These are phyloP conservation scores for Caranx melampygus DNA, from an alignment of 2,113 vertebrate species.

Conservation along the genomic window DNA sequence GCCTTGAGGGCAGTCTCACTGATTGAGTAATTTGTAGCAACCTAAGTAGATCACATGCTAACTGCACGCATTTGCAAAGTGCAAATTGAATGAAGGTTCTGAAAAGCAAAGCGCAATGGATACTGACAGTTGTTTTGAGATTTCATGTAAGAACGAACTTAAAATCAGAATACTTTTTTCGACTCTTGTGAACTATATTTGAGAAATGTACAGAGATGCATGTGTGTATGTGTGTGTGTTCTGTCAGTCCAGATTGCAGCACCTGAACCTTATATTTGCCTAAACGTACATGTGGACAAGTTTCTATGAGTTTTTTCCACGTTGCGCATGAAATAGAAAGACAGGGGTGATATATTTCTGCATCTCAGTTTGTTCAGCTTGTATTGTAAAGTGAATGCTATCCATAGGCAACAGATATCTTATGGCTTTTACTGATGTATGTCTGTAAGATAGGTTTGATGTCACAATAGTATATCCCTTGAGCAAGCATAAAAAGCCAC, in stretches of 20 bases:
- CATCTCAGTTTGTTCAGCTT: constrained; percentile 39
- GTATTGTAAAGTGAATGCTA: constrained; percentile 48
- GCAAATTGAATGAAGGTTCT: not conserved
- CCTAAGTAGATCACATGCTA: constrained; percentile 29
- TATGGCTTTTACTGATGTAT: constrained; percentile 55
- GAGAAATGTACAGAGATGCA: not conserved
- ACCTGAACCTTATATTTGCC: constrained; percentile 5
- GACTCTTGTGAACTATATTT: not conserved
- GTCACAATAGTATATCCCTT: constrained; percentile 64
- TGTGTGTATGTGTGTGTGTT: not conserved
- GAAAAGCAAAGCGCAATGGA: not conserved
- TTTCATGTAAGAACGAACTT: not conserved
- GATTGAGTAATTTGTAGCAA: constrained; percentile 35
- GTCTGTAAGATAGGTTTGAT: constrained; percentile 66
- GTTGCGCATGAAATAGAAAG: constrained; percentile 15
- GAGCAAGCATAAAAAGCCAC: constrained; percentile 67
- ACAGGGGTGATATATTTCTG: constrained; percentile 12
- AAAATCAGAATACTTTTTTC: not conserved
- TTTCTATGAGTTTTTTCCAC: not conserved
- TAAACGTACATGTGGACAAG: not conserved
- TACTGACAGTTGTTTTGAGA: not conserved
- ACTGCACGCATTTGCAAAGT: not conserved
- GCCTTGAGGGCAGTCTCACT: constrained; percentile 25
- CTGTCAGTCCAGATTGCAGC: not conserved
- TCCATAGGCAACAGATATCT: constrained; percentile 58